Conservation (phyloP, 2,797 vertebrate genomes). For the Peromyscus nudipes region DNA sequence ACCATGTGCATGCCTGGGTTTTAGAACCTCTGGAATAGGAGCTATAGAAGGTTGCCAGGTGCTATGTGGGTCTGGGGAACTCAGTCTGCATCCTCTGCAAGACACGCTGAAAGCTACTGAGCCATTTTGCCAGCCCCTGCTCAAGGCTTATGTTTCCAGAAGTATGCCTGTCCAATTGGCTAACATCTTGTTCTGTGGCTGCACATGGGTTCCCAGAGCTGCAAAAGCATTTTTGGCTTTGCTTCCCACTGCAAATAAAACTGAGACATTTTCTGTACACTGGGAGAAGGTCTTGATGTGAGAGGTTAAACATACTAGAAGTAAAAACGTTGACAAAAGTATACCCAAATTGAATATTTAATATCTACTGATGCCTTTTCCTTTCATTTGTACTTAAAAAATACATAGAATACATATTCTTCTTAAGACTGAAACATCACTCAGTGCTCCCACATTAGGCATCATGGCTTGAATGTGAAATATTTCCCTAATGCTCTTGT, state of each 20-base stretch:
- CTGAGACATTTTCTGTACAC: background rate
- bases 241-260: background rate
- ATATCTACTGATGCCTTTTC: background rate
- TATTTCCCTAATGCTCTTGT: background rate
- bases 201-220: background rate
- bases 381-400: background rate
- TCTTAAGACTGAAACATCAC: background rate
- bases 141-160: background rate
- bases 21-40: background rate
- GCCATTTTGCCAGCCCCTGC: background rate
- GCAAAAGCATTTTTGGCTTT: background rate
- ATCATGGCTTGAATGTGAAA: background rate
- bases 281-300: background rate
- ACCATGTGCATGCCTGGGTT: background rate
- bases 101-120: background rate
- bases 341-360: background rate
- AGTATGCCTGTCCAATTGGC: background rate
- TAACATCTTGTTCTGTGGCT: background rate
- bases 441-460: background rate
- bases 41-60: background rate
- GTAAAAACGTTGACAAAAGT: background rate
- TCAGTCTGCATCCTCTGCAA: background rate
- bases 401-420: background rate
- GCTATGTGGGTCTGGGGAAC: background rate
- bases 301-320: background rate